These are phyloP conservation scores for Phyllotis vaccarum DNA, from an alignment of 2,797 vertebrate genomes.

Conservation along the genomic window DNA sequence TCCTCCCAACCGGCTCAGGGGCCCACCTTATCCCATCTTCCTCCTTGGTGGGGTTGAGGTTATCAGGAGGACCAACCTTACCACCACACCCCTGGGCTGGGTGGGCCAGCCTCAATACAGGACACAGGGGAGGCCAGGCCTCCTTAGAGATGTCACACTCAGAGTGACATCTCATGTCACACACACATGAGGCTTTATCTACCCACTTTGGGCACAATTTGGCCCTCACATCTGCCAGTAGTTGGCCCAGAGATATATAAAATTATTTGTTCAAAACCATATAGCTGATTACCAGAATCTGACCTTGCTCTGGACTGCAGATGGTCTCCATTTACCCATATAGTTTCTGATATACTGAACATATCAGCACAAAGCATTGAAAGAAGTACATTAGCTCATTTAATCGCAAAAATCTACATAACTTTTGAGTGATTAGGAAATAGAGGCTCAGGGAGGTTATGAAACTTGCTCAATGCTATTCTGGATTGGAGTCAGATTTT, in stretches of 20 bases:
- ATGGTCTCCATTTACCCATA: neutral
- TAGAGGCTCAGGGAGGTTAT: neutral
- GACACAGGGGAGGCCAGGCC: neutral
- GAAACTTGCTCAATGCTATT: constrained; percentile 27
- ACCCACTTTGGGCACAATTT: neutral
- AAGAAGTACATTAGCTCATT: neutral
- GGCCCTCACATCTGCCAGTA: neutral
- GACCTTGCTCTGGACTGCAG: constrained; percentile 12
- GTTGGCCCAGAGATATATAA: neutral
- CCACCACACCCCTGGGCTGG: constrained; percentile 52
- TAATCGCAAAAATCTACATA: neutral
- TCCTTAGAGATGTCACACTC: neutral
- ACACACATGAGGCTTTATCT: constrained; percentile 27
- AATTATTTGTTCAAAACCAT: constrained; percentile 5
- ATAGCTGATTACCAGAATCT: neutral
- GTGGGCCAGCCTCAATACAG: neutral
- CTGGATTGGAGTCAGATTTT: neutral
- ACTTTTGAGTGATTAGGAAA: constrained; percentile 18
- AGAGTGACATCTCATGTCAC: no score
- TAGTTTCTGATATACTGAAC: neutral
- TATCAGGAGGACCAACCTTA: constrained; percentile 66
- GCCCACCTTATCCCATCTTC: constrained; percentile 55
- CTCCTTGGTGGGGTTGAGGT: constrained; percentile 17
- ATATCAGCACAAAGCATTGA: neutral
- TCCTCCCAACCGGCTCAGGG: neutral